A percentile compares a stretch with the other conserved stretches of the same genome.
Evolutionary conservation across 2,113 vertebrate species (phyloP).

Genomic region (Epinephelus cyanopodus): DNA sequence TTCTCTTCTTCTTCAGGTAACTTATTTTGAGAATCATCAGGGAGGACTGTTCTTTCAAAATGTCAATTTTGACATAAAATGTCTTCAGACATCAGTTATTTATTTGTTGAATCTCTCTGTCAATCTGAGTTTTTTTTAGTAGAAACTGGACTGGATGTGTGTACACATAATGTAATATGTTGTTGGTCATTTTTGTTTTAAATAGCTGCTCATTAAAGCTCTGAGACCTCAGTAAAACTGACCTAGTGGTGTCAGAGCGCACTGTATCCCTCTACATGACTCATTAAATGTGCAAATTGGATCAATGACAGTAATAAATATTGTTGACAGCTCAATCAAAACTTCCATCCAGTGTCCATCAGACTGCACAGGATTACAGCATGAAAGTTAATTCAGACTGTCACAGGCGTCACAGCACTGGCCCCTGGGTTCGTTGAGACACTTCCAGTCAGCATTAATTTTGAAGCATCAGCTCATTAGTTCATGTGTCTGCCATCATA

Average conservation of each 20-base stretch:
- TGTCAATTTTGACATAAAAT: background rate
- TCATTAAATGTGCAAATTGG: constrained; percentile 25
- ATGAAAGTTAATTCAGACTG: constrained; percentile 17
- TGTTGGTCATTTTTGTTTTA: background rate
- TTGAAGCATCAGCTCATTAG: constrained; percentile 6
- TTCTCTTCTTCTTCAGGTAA: background rate
- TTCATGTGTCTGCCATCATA: constrained; percentile 11
- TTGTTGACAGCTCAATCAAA: constrained; percentile 37
- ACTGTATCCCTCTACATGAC: background rate
- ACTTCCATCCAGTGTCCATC: constrained; percentile 35
- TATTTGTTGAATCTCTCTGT: background rate
- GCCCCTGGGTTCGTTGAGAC: background rate
- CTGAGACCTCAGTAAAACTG: background rate
- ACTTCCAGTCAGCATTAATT: background rate
- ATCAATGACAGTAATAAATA: constrained; percentile 47
- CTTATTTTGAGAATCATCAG: background rate
- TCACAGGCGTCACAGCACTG: constrained; percentile 17
- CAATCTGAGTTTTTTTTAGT: background rate
- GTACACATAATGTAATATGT: background rate
- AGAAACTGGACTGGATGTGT: background rate
- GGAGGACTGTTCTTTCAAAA: background rate
- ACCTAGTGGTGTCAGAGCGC: background rate
- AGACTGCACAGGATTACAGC: constrained; percentile 38
- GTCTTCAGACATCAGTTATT: background rate
- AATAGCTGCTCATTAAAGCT: background rate